Conservation (phyloP, 2,113 vertebrate species). For the Spea bombifrons region DNA sequence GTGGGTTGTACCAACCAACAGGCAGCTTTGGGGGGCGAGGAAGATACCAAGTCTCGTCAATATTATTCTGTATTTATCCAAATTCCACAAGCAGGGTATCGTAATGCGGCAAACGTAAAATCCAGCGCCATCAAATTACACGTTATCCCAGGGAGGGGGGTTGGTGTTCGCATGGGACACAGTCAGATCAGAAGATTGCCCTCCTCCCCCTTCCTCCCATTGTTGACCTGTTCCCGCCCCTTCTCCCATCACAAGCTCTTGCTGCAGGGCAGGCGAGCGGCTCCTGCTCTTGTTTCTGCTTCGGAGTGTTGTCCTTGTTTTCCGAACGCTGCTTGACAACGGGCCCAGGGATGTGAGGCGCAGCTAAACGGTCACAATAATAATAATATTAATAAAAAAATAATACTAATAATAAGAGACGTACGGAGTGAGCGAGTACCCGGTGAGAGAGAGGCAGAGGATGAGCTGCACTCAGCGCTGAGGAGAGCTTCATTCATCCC, state of each 20-base stretch:
- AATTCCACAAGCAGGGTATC: neutral
- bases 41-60: neutral
- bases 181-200: neutral
- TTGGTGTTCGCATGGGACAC: neutral
- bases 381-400: no score
- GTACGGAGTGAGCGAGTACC: neutral
- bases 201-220: conserved; percentile 1
- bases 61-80: neutral
- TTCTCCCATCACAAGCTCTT: conserved; percentile 35
- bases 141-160: neutral
- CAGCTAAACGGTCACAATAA: conserved; percentile 9
- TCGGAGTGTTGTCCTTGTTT: conserved; percentile 35
- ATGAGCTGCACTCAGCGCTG: conserved; percentile 24
- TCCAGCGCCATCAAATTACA: neutral
- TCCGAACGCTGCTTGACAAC: conserved; percentile 20
- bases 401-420: no score
- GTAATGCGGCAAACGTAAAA: neutral
- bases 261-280: conserved; percentile 25
- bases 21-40: neutral
- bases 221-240: conserved; percentile 33
- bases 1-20: conserved; percentile 33
- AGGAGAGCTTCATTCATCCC: conserved; percentile 11
- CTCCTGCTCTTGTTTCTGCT: neutral
- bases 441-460: neutral
- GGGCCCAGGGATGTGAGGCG: conserved; percentile 16